These are phyloP conservation scores for Yponomeuta evonymella DNA, from an alignment of 2,888 invertebrate species.

Conservation along the genomic window DNA sequence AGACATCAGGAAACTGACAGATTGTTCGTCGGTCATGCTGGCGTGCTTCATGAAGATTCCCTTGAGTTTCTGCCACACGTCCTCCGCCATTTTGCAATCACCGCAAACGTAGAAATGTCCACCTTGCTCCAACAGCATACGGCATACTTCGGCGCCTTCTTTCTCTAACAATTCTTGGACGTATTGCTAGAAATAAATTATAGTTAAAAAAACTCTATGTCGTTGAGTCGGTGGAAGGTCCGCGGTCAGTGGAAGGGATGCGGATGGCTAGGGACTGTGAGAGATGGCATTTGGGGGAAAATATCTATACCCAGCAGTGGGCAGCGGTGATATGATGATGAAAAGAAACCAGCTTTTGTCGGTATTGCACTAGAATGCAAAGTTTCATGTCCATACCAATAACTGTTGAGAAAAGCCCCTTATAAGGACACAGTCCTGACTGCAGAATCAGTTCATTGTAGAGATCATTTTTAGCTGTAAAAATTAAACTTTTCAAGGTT, in stretches of 20 bases:
- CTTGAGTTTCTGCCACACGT: conserved; percentile 92
- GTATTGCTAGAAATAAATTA: conserved; percentile 81
- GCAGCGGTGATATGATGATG: background rate
- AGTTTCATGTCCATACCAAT: too few relatives aligned
- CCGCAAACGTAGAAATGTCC: conserved; percentile 98
- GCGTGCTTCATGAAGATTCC: conserved; percentile 81
- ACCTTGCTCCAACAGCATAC: conserved; percentile 82
- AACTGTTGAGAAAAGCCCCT: too few relatives aligned
- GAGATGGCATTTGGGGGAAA: background rate
- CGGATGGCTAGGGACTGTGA: too few relatives aligned
- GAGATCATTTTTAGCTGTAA: too few relatives aligned
- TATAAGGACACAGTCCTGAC: too few relatives aligned
- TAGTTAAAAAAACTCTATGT: background rate
- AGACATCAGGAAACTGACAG: conserved; percentile 87
- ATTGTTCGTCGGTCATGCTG: conserved; percentile 83
- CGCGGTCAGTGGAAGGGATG: too few relatives aligned
- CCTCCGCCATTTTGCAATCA: conserved; percentile 97
- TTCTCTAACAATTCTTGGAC: conserved; percentile 91
- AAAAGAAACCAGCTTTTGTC: too few relatives aligned
- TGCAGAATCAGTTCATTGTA: too few relatives aligned
- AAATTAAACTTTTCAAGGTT: too few relatives aligned
- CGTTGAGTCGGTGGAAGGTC: too few relatives aligned
- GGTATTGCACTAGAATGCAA: too few relatives aligned
- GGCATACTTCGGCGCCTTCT: conserved; percentile 85
- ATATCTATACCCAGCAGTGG: background rate